Conservation (phyloP, 2,113 vertebrate species). For the Zosterops japonicus region DNA sequence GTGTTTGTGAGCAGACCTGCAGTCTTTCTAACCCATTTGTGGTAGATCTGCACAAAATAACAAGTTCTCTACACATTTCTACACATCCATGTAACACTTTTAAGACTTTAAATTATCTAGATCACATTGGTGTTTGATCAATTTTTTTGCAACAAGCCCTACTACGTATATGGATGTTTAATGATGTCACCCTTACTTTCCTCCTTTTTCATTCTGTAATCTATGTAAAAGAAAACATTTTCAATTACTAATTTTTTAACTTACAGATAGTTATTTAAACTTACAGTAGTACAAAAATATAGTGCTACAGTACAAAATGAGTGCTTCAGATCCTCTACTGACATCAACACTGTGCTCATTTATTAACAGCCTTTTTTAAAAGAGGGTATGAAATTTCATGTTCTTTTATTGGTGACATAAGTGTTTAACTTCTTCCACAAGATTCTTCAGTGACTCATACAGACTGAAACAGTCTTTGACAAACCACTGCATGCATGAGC, state of each 20-base stretch:
- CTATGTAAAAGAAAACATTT: slow-evolving; percentile 16
- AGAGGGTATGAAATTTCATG: not conserved
- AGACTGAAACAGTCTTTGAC: not conserved
- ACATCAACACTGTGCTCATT: not conserved
- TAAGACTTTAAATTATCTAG: not conserved
- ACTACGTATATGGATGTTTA: slow-evolving; percentile 39
- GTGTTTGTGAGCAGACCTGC: not conserved
- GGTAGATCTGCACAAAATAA: not conserved
- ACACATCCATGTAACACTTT: not conserved
- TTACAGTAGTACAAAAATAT: not conserved
- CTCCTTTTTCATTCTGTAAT: slow-evolving; percentile 76
- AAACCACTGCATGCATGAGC: not conserved
- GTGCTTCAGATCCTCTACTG: not conserved
- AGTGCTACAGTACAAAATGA: not conserved
- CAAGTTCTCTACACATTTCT: not conserved
- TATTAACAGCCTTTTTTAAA: not conserved
- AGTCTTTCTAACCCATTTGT: not conserved
- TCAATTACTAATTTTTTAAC: not conserved
- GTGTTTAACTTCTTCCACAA: not conserved
- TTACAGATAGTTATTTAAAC: not conserved
- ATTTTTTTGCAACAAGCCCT: not conserved
- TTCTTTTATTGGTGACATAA: not conserved
- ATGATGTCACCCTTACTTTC: slow-evolving; percentile 73
- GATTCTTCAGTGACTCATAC: not conserved
- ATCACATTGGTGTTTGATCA: not conserved